Base-by-base conservation (phyloP, 1,140 invertebrate genomes). In the Calliopsis andreniformis region DNA sequence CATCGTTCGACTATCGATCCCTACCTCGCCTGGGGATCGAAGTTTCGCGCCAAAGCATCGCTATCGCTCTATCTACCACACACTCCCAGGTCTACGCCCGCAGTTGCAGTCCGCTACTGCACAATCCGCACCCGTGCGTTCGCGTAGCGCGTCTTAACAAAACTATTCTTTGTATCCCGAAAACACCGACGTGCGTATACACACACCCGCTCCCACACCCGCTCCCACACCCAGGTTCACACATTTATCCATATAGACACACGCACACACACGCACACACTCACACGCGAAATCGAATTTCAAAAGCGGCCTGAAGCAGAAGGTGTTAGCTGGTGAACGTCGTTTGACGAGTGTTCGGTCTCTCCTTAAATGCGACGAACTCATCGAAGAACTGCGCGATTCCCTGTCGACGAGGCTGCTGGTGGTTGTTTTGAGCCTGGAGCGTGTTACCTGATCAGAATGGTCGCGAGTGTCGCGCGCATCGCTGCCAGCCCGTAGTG, bases 401-500 rank as follows among this genome's bases (percentile, higher is more conserved):
- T 47, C 12, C n/a, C 18, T 49, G 43, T 3, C 23, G 25, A 61
- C 14, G 30, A 25, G 53, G 63, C 69, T 80, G 63, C 69, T 80
- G 58, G 78, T 77, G 84, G 78, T 86, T 83, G 80, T 78, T 78
- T 83, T 72, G 78, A 75, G 49, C 39, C 79, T 59, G 56, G 14
- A 62, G 61, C 35, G 35, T 70, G 63, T 79, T 79, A 69, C 47
- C 42, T 71, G 73, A 83, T 66, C 67, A 76, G 75, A 86, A 85
- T 83, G 80, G 67, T 85, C 49, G 77, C 55, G 18, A 67, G 80
- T 79, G 82, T 79, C 77, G 84, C 76, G 83, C 83, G 78, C 84
- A 79, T 82, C 62, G 64, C 55, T 71, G 47, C 42, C 78, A 69
- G 58, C 39, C 68, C 51, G 55, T 59, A 64, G 75, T 58, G 55